Base-by-base conservation (phyloP, 1,140 invertebrate species). In the Cataglyphis hispanica region DNA sequence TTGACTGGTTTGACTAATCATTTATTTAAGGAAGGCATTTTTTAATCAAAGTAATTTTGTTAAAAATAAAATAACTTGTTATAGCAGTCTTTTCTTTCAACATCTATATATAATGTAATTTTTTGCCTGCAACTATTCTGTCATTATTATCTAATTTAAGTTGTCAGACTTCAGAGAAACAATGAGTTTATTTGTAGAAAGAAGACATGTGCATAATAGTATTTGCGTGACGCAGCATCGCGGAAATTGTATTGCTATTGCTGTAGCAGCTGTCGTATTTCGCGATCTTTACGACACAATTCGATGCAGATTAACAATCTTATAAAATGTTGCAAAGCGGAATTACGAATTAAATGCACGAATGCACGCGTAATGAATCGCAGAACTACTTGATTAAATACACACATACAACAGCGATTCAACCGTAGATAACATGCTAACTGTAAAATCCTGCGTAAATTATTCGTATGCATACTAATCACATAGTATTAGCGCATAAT, bases 251-350 rank as follows among this genome's bases (percentile, higher is more conserved):
- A 10, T 43, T 43, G 74, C 58, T 34, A 61, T 75, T 61, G 40
- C 58, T 31, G 60, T 76, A 72, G 66, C 87, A 60, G 76, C 58
- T 74, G 72, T 80, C 87, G 76, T 90, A 89, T 89, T 85, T 64
- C 61, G 10, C 40, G 74, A 90, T 90, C 88, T 90, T 90, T 90
- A 90, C 85, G 88, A 90, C 67, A 69, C 43, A 34, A 80, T 69
- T 80, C 77, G 50, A 34, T 83, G 80, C 78, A 84, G 85, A 87
- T 89, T 88, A 78, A 86, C 75, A 86, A 40, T 56, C 46, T 86
- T 61, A 78, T 86, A 78, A 89, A 87, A 86, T 80, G 66, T 61
- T 22, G 58, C 76, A 76, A 75, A 89, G 37, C 78, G 87, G 60
- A 40, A 53, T 72, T 56, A 70, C 50, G 31, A 31, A 31, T 31